Base-by-base conservation (phyloP, 1,140 invertebrate genomes). In the Camponotus floridanus region DNA sequence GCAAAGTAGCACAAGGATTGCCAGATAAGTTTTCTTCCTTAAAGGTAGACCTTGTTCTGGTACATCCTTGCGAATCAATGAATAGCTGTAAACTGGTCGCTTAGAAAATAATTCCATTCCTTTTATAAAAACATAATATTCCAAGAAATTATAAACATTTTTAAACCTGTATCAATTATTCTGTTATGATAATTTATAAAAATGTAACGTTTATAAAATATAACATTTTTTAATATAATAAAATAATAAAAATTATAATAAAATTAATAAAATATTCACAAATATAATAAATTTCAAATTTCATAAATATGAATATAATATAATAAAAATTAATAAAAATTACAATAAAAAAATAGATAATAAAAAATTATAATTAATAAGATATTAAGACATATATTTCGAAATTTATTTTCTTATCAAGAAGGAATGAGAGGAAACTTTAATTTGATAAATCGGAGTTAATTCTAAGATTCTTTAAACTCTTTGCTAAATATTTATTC, bases 1-100 rank as follows among this genome's bases (percentile, higher is more conserved):
- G 73, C 73, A 21, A 85, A 85, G 81, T 85, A 33, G 73, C 73
- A 85, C 81, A 78, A 85, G 81, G 73, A 78, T 59, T 65, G 31
- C 51, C 36, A 65, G 59, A n/a, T 76, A 39, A 57, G 45, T 62
- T 78, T 85, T 45, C 81, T 85, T 65, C 48, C 71, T 62, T 33
- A 36, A 26, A 64, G 61, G 39, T n/a, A 64, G 42, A 78, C 45
- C 70, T 78, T 39, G 71, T 79, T 85, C 73, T 78, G 45, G 45
- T 15, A 84, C 26, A 65, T 78, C 73, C 57, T 74, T 62, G 51
- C 42, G 6, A 76, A 81, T 59, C 36, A 45, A 45, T 57, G 13
- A 26, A 18, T 73, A 36, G 36, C 36, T 71, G 48, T n/a, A 68
- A 59, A 31, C 0, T 11, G 36, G 11, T 26, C 45, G 3, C n/a